Conservation (phyloP, 1,140 invertebrate species). For the Mylabris phalerata region DNA sequence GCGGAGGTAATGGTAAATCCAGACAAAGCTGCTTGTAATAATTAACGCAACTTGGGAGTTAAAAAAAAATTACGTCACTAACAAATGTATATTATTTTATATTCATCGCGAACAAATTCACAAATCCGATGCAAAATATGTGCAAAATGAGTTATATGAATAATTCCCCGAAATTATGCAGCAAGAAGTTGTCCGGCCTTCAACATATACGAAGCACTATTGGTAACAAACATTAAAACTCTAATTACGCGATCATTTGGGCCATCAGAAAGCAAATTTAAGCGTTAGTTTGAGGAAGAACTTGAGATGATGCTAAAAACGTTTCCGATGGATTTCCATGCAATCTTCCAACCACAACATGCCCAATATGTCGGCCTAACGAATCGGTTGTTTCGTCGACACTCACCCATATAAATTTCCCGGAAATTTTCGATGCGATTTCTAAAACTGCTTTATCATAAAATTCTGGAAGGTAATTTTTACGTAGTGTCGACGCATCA, state of each 20-base stretch:
- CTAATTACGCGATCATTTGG: too few relatives aligned
- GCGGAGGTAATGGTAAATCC: conserved; percentile 26
- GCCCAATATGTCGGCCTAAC: background rate
- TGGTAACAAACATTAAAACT: conserved; percentile 20
- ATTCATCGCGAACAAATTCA: conserved; percentile 28
- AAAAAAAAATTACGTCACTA: too few relatives aligned
- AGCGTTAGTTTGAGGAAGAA: too few relatives aligned
- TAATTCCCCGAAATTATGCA: conserved; percentile 22
- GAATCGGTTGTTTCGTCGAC: conserved; percentile 8
- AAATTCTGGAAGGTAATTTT: conserved; percentile 10
- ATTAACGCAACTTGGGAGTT: conserved; percentile 24
- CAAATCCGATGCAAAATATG: conserved; percentile 33
- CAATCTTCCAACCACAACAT: background rate
- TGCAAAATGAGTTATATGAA: conserved; percentile 35
- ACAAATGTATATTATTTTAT: conserved; percentile 25
- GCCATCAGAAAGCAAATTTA: too few relatives aligned
- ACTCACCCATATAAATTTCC: conserved; percentile 3
- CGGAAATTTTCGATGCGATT: background rate
- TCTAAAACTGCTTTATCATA: background rate
- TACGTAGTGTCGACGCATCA: conserved; percentile 10
- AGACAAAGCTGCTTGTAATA: conserved; percentile 26
- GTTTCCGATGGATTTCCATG: background rate
- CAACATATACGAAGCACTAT: conserved; percentile 36
- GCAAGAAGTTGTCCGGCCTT: conserved; percentile 20
- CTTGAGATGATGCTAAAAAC: too few relatives aligned